Evolutionary conservation across 2,113 vertebrate genomes (phyloP), one percentile per base, ranked within the genome.

Genomic region (Fulica atra): DNA sequence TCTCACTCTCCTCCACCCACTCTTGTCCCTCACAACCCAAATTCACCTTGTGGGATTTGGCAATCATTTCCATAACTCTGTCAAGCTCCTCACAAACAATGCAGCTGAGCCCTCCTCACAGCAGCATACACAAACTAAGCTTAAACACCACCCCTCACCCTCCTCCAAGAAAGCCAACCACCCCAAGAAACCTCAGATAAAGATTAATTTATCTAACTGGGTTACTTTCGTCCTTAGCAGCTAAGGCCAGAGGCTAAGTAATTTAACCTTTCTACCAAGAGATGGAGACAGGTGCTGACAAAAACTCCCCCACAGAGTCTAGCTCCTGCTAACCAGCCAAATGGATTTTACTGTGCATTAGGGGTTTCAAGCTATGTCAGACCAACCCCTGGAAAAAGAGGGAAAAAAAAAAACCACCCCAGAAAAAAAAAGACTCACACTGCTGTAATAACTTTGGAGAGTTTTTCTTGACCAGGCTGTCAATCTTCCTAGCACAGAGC

Each of bases 151-250:
- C 44, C 17, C 44, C 44, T 4, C 44, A 18, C 44, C 44, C 44
- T 46, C 17, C 44, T n/a, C 44, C 44, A 46, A 46, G 17, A 46
- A 46, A 46, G 44, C 44, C 48, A 48, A 48, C 48, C 48, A 56
- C 6, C 13, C 46, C 79, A 64, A 68, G 70, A 90, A 96, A 80
- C 51, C 35, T 88, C 11, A 2, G 35, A 26, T 90, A 78, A 78
- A 95, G 79, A 71, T 63, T 54, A 63, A 86, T 81, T 93, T 88
- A 93, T 60, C 64, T 84, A 88, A 88, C 20, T 88, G 80, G 38
- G 28, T 92, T 92, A 31, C 42, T 89, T 85, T 77, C 77, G 50
- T 63, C 68, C 63, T 89, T 28, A 86, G 66, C 50, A 80, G 63
- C 19, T 56, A 56, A 86, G 26, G 16, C 36, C 72, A 94, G 60